A percentile compares a stretch with the other conserved stretches of the same genome.
These are phyloP conservation scores for Sminthurides aquaticus DNA, from an alignment of 2,888 invertebrate species.

Conservation along the genomic window DNA sequence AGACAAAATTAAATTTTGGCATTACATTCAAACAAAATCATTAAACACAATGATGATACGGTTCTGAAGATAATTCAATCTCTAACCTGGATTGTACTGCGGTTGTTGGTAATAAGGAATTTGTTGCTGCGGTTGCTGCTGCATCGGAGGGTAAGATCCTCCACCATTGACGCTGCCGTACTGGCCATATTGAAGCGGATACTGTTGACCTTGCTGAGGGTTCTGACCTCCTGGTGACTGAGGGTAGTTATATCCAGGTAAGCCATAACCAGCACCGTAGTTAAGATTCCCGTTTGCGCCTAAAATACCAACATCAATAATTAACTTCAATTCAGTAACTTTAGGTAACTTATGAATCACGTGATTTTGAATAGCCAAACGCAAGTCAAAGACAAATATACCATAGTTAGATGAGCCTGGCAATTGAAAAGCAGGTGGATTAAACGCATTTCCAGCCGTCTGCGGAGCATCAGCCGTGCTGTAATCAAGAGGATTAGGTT, in stretches of 20 bases:
- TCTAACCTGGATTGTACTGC: conserved; percentile 2
- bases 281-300: not conserved
- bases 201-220: not conserved
- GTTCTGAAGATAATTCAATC: too few relatives aligned
- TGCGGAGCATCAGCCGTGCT: not conserved
- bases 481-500: not conserved
- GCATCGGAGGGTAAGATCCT: conserved; percentile 20
- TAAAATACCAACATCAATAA: too few relatives aligned
- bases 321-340: too few relatives aligned
- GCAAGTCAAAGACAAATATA: too few relatives aligned
- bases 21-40: too few relatives aligned
- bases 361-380: too few relatives aligned
- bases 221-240: not conserved
- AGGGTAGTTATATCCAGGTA: not conserved
- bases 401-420: not conserved
- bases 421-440: not conserved
- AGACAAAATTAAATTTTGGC: too few relatives aligned
- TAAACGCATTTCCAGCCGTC: not conserved
- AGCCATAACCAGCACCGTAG: not conserved
- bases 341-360: too few relatives aligned
- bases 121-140: conserved; percentile 21
- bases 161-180: conserved; percentile 9
- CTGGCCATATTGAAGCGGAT: not conserved
- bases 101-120: conserved; percentile 19
- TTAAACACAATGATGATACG: too few relatives aligned